Evolutionary conservation across 2,113 vertebrate genomes (phyloP).

Genomic region (Campylomormyrus numenius): DNA sequence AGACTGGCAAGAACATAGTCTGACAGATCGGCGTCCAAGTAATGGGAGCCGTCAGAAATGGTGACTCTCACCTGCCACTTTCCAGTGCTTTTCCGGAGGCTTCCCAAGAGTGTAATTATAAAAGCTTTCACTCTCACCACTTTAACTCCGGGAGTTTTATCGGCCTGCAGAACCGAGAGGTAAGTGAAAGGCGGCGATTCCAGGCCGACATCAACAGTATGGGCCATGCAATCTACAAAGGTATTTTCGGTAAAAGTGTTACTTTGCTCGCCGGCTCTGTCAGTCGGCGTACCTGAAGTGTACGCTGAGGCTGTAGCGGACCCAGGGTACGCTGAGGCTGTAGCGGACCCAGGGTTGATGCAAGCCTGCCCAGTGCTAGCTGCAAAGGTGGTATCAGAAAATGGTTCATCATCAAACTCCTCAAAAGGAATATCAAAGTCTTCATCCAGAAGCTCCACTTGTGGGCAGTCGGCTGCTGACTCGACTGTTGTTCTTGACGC

Average conservation of each 20-base stretch:
- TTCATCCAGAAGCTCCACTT: slow-evolving; percentile 49
- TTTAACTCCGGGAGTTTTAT: slow-evolving; percentile 43
- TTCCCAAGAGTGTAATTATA: slow-evolving; percentile 88
- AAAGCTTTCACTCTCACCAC: slow-evolving; percentile 77
- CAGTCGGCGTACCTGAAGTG: not conserved
- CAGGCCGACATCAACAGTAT: slow-evolving; percentile 23
- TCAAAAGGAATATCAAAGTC: slow-evolving; percentile 75
- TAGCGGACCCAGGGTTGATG: not conserved
- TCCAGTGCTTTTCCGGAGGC: slow-evolving; percentile 66
- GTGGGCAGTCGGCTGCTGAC: slow-evolving; percentile 3
- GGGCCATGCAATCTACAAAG: not conserved
- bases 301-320: not conserved
- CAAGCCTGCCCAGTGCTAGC: not conserved
- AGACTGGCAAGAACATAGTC: slow-evolving; percentile 73
- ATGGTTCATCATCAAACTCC: slow-evolving; percentile 51
- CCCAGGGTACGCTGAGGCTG: not conserved
- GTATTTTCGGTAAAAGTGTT: not conserved
- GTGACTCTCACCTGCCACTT: slow-evolving; percentile 74
- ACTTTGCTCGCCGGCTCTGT: not conserved
- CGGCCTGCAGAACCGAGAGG: slow-evolving; percentile 60
- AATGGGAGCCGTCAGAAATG: slow-evolving; percentile 84
- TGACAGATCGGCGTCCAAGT: slow-evolving; percentile 80
- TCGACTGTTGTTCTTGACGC: slow-evolving; percentile 14
- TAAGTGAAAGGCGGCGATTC: slow-evolving; percentile 70
- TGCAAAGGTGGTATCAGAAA: not conserved